phyloP scores from a whole-genome alignment of 2,888 invertebrate genomes.

The Machimus atricapillus region DNA sequence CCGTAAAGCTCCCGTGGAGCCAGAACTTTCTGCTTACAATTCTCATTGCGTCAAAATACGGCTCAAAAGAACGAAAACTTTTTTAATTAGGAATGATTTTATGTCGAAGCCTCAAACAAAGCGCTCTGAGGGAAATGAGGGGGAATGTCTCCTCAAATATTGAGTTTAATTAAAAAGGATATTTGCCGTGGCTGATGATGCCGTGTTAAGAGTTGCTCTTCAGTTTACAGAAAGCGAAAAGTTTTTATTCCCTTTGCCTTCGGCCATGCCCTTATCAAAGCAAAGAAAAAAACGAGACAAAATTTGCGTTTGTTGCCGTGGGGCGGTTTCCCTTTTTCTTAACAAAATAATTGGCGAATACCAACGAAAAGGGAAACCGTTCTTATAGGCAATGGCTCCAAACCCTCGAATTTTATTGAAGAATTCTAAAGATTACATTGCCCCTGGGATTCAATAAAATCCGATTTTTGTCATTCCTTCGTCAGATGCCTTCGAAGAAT shows the following conservation, averaged over 20 bases:
- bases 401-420: background rate
- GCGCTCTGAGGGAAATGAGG: background rate
- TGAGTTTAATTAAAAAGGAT: constrained; percentile 17
- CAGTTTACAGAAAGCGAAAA: background rate
- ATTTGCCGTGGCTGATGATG: background rate
- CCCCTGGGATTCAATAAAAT: background rate
- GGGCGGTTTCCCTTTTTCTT: background rate
- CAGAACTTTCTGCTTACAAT: background rate
- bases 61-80: constrained; percentile 7
- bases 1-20: background rate
- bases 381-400: background rate
- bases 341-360: constrained; percentile 1
- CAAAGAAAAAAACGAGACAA: background rate
- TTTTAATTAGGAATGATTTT: constrained; percentile 25
- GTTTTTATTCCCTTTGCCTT: background rate
- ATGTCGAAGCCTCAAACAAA: constrained; percentile 8
- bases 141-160: background rate
- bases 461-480: background rate
- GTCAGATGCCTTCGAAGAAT: background rate
- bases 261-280: background rate
- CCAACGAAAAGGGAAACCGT: background rate
- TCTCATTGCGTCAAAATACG: background rate
- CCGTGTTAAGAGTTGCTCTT: background rate
- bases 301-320: background rate
- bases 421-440: background rate